Conservation (phyloP, 2,113 vertebrate species). For the Spizaetus ornatus region DNA sequence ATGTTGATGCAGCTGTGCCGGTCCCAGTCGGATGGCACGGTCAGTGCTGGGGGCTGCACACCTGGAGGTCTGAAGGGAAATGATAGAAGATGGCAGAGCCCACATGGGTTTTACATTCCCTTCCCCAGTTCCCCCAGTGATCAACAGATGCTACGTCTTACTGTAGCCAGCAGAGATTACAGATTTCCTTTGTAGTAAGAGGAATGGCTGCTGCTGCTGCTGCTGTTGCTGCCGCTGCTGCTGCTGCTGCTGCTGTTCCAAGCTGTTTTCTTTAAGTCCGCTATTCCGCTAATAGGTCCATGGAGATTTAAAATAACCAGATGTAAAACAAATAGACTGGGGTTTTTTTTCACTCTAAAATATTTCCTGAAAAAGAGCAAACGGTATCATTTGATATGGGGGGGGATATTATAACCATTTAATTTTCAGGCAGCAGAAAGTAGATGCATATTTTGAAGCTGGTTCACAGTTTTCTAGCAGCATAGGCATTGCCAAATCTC, state of each 20-base stretch:
- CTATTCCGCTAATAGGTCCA: background rate
- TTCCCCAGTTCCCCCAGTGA: slow-evolving; percentile 5
- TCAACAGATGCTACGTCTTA: slow-evolving; percentile 71
- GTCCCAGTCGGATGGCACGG: background rate
- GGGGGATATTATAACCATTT: background rate
- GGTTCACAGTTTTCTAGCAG: background rate
- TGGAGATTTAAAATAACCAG: background rate
- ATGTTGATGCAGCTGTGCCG: slow-evolving; percentile 42
- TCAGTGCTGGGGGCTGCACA: background rate
- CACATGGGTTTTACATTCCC: background rate
- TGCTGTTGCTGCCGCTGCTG: slow-evolving; percentile 41
- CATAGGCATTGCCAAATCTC: background rate
- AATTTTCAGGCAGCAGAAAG: slow-evolving; percentile 21
- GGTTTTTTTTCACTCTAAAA: background rate
- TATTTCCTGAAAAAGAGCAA: slow-evolving; percentile 18
- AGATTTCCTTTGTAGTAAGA: slow-evolving; percentile 65
- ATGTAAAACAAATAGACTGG: background rate
- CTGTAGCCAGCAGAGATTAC: slow-evolving; percentile 43
- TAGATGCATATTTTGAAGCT: slow-evolving; percentile 5
- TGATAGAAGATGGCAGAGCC: background rate
- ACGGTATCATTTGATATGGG: background rate
- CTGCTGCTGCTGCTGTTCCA: slow-evolving; percentile 34
- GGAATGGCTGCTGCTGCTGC: slow-evolving; percentile 52
- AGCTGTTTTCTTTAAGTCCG: slow-evolving; percentile 28
- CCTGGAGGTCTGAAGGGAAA: slow-evolving; percentile 22